Conservation (phyloP, 1,140 invertebrate genomes). For the Tetramorium simillimum region DNA sequence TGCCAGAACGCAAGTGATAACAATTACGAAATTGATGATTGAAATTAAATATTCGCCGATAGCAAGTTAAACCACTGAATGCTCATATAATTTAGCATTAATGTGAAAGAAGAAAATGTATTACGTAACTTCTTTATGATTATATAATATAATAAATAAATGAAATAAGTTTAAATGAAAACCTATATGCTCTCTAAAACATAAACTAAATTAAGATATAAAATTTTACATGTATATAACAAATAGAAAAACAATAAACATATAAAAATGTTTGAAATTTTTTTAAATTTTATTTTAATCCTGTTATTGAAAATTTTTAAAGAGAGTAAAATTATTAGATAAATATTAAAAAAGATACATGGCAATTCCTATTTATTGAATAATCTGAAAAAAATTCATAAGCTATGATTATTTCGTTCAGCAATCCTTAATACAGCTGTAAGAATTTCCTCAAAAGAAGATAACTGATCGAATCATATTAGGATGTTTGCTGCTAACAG, state of each 20-base stretch:
- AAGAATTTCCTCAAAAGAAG: not conserved
- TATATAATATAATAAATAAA: not conserved
- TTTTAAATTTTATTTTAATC: not conserved
- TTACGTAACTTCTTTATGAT: not conserved
- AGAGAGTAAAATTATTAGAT: not conserved
- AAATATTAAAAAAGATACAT: conserved; percentile 53
- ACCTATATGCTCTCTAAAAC: not conserved
- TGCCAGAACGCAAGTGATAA: conserved; percentile 67
- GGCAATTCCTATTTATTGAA: conserved; percentile 82
- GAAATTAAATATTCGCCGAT: not conserved
- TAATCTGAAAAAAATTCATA: conserved; percentile 76
- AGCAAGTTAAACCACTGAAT: conserved; percentile 3
- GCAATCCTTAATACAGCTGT: not conserved
- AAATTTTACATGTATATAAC: not conserved
- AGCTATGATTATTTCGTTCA: conserved; percentile 51
- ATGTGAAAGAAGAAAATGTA: too few species aligned
- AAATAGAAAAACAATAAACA: conserved; percentile 7
- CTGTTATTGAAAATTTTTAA: not conserved
- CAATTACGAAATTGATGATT: conserved; percentile 26
- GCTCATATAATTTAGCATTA: not conserved
- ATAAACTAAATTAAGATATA: conserved; percentile 22
- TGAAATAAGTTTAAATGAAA: not conserved
- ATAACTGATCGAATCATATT: not conserved
- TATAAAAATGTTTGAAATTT: not conserved
- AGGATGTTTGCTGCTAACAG: not conserved